phyloP scores from a whole-genome alignment of 35 echinoderm and acorn worm genomes.

The Strongylocentrotus purpuratus region DNA sequence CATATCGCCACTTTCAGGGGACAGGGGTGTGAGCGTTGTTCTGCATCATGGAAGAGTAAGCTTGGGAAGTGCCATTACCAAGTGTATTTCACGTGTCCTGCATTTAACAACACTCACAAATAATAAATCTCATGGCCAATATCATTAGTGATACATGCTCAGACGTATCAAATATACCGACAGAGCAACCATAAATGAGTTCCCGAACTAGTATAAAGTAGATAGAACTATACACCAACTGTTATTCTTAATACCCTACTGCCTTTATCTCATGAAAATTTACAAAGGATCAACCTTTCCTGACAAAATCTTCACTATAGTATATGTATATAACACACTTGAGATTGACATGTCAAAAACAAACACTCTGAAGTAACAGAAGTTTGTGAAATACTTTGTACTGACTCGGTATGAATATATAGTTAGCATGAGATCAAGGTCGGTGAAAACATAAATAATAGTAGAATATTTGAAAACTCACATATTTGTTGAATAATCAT shows the following conservation, averaged over 20 bases:
- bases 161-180: not conserved
- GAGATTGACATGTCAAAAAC: not conserved
- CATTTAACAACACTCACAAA: not conserved
- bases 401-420: not conserved
- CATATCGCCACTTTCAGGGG: not conserved
- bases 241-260: not conserved
- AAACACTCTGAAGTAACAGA: not conserved
- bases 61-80: too few relatives aligned
- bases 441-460: not conserved
- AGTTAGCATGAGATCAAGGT: not conserved
- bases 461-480: not conserved
- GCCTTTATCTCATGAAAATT: not conserved
- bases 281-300: not conserved
- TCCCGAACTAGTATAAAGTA: not conserved
- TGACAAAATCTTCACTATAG: not conserved
- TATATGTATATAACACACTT: not conserved
- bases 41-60: not conserved
- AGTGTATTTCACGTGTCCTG: too few relatives aligned
- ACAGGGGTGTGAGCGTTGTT: not conserved
- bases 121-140: not conserved
- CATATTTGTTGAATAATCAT: not conserved
- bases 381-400: not conserved
- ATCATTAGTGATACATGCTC: not conserved
- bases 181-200: not conserved
- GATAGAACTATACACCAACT: not conserved